Conservation (phyloP, 2,888 invertebrate species). For the Ophion slaviceki region DNA sequence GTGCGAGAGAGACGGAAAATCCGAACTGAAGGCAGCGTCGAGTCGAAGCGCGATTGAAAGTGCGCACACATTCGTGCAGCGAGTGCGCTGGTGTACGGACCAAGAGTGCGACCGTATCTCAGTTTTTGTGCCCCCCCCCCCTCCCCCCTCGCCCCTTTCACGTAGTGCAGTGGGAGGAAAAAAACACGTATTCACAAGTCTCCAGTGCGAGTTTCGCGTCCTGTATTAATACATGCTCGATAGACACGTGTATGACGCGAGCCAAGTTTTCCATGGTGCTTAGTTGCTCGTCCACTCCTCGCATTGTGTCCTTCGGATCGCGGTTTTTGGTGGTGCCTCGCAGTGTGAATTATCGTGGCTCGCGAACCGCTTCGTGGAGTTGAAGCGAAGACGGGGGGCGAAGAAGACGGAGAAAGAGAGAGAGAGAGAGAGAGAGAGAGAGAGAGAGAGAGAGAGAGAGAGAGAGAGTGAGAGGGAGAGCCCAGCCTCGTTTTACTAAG, state of each 20-base stretch:
- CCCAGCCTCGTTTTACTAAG: constrained; percentile 53
- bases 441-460: constrained; percentile 76
- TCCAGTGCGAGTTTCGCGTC: constrained; percentile 3
- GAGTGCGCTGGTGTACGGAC: neutral
- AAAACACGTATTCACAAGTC: constrained; percentile 2
- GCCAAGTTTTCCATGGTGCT: constrained; percentile 64
- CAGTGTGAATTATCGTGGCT: neutral
- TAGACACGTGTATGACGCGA: constrained; percentile 53
- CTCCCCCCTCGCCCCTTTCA: neutral
- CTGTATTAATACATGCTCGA: constrained; percentile 3
- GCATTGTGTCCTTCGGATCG: neutral
- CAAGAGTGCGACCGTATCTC: constrained; percentile 20
- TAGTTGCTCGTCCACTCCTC: constrained; percentile 1
- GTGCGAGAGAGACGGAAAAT: constrained; percentile 6
- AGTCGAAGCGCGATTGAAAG: constrained; percentile 44
- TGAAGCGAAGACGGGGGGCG: neutral
- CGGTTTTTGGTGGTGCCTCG: neutral
- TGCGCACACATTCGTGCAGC: constrained; percentile 42
- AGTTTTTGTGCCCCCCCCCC: neutral
- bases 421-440: constrained; percentile 76
- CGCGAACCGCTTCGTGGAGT: neutral
- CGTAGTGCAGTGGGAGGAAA: neutral
- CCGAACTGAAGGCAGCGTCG: constrained; percentile 44
- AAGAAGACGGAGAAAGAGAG: constrained; percentile 76
- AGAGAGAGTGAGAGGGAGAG: constrained; percentile 68